Conservation (phyloP, 2,888 invertebrate genomes). For the Octodonta nipae region DNA sequence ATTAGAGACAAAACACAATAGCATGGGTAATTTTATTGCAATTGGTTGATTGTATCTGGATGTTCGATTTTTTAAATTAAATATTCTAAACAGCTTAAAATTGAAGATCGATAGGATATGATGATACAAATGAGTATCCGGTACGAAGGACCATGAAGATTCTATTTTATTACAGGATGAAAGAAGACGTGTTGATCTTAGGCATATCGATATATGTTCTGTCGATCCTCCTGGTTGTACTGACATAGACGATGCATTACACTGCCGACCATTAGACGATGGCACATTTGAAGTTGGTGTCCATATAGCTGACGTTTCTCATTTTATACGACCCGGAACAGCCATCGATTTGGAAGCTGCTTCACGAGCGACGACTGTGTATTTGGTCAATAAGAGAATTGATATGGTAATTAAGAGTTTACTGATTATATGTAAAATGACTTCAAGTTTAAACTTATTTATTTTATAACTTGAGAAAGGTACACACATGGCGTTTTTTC, state of each 20-base stretch:
- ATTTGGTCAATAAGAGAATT: constrained; percentile 83
- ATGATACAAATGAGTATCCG: no score
- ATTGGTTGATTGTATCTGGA: no score
- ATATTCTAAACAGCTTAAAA: no score
- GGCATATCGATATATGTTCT: constrained; percentile 77
- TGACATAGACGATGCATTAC: constrained; percentile 96
- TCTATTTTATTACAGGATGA: constrained; percentile 53
- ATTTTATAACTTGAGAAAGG: no score
- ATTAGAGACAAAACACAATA: no score
- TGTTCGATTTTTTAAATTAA: no score
- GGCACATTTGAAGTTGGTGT: constrained; percentile 80
- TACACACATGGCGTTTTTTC: no score
- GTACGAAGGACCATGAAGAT: no score
- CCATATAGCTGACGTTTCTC: constrained; percentile 96
- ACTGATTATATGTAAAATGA: no score
- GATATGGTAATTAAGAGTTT: constrained; percentile 56
- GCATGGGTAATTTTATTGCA: no score
- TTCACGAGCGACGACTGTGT: constrained; percentile 88
- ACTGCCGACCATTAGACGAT: constrained; percentile 63
- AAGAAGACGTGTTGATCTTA: constrained; percentile 66
- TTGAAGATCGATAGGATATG: no score
- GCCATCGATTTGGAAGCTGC: constrained; percentile 88
- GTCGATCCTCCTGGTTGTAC: constrained; percentile 98
- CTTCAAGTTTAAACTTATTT: no score
- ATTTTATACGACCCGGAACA: constrained; percentile 87